Percentiles rank a stretch among this genome's conserved stretches.
Evolutionary conservation across 2,888 invertebrate species (phyloP).

Genomic region (Ashinkailepas kermadecensis): DNA sequence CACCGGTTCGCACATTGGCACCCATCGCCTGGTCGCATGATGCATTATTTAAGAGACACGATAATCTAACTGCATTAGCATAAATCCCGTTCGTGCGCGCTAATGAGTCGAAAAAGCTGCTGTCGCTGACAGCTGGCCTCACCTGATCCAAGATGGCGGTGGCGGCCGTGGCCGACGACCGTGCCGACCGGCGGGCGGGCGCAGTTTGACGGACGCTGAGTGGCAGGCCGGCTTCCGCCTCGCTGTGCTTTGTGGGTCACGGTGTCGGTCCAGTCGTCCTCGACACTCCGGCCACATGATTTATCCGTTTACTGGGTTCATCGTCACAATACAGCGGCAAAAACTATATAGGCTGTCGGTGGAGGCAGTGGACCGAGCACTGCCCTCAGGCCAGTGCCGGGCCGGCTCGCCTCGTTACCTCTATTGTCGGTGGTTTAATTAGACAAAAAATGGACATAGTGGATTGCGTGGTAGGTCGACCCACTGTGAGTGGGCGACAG

Average conservation of each 20-base stretch:
- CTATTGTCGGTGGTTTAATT: background rate
- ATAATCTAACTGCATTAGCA: conserved; percentile 13
- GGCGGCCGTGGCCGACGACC: background rate
- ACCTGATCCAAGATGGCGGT: conserved; percentile 4
- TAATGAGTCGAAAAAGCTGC: conserved; percentile 13
- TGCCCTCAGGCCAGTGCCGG: background rate
- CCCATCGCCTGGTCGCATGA: background rate
- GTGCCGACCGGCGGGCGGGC: background rate
- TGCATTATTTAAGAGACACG: conserved; percentile 11
- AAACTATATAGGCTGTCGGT: background rate
- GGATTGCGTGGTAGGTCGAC: background rate
- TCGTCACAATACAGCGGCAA: background rate
- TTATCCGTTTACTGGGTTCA: conserved; percentile 1
- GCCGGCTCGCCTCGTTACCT: background rate
- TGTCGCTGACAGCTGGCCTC: background rate
- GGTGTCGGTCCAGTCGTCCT: background rate
- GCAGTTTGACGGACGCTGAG: background rate
- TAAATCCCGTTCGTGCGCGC: background rate
- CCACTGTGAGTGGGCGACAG: background rate
- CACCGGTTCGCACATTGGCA: too few relatives aligned
- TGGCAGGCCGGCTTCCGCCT: too few relatives aligned
- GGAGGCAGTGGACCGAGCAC: background rate
- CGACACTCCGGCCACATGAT: background rate
- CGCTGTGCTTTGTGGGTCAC: background rate
- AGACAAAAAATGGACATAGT: background rate